Evolutionary conservation across 2,888 invertebrate genomes (phyloP), one percentile per base, ranked within the genome.

Genomic region (Tribolium freemani): DNA sequence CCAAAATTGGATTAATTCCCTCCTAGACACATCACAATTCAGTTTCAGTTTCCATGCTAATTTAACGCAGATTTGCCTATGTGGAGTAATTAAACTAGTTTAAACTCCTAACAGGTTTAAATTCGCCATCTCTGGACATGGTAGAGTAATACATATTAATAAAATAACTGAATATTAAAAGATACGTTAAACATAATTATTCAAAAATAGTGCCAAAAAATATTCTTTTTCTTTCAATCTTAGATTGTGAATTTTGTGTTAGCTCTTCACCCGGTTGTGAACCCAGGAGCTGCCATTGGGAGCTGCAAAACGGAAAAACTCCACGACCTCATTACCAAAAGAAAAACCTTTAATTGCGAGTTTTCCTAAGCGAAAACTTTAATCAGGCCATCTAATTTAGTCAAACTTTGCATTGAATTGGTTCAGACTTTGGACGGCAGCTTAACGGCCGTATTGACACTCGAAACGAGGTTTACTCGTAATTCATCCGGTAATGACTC

Each of bases 401-500:
- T 31, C 50, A 48, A 26, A 61, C 48, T 21, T 46, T 31, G 10
- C 38, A 63, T 63, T 50, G 50, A 63, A 10, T 45, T 45, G 8
- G 20, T 45, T 38, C 13, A 57, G 26, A 30, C 31, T 13, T 20
- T 45, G 45, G 11, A 58, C 10, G 9, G 16, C n/a, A 3, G 45
- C 45, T 16, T 44, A 11, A 20, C 11, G 31, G 30, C n/a, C 8
- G 26, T 30, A 51, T 61, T 48, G 50, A 48, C 50, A 26, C n/a
- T 30, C 31, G 30, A 63, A 50, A 63, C 30, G 50, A 63, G 63
- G 13, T 63, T 63, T 63, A 57, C 31, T 48, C 63, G 31, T 48
- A 50, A 50, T 50, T 63, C 50, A 30, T 31, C 8, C 9, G n/a
- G 61, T 61, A 61, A 61, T 31, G 61, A 61, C 61, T 61, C 61